Evolutionary conservation across 2,888 invertebrate genomes (phyloP), one percentile per base, ranked within the genome.

Genomic region (Endomychus coccineus): DNA sequence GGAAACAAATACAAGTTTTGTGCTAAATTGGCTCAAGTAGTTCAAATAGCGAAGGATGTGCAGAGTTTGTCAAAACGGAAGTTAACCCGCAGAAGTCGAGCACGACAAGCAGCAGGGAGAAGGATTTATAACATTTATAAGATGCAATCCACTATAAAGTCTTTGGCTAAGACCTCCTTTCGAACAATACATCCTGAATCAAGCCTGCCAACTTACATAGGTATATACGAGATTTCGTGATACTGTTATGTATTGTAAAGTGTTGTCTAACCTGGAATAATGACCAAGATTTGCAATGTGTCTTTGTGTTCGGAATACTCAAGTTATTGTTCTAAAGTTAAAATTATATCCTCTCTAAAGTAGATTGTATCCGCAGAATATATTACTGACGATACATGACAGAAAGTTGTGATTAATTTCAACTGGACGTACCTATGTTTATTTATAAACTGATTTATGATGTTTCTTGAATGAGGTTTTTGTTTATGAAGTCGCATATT

Each of bases 141-240:
- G 60, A 61, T 55, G 57, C 60, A 61, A 64, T 65, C 63, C 62
- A 62, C 61, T 63, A 59, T 58, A 61, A 59, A 60, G 59, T 59
- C 59, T 61, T 58, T 56, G 56, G 55, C 51, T 53, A 55, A 57
- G 55, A 50, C 55, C 44, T 43, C 49, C 51, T 46, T 32, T 42
- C 51, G 57, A 59, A 63, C 62, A 64, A 63, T 63, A 54, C 58
- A 59, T 60, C 56, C 54, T 49, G 43, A 28, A 54, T 51, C 52
- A 47, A 48, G 54, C 54, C 50, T 53, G 56, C 55, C 52, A 56
- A 61, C 53, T 52, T 54, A 54, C 54, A 52, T 58, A 62, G 60
- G 60, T 62, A 61, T 59, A 56, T 55, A 52, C 43, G 54, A 54
- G 58, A 57, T 52, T 49, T 52, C 46, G 50, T 43, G 51, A 54